Percentiles rank a stretch among this genome's conserved stretches.
These are phyloP conservation scores for Eupsilia transversa DNA, from an alignment of 2,888 invertebrate genomes.

Conservation along the genomic window DNA sequence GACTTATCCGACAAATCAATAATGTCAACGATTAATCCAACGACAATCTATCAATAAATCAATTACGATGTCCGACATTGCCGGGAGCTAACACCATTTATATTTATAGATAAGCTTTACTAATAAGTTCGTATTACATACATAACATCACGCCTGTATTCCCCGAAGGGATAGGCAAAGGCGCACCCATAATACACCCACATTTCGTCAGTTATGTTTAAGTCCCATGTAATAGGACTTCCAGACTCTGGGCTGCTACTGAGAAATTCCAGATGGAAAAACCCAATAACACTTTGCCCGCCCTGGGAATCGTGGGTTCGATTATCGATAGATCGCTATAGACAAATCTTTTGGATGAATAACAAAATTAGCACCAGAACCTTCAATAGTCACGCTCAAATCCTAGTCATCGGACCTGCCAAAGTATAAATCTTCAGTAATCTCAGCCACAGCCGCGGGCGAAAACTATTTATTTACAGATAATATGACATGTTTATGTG, in stretches of 20 bases:
- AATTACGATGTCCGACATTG: constrained; percentile 32
- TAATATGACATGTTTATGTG: constrained; percentile 59
- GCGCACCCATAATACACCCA: too few relatives aligned
- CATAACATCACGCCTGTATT: too few relatives aligned
- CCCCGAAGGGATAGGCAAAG: too few relatives aligned
- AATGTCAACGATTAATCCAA: constrained; percentile 46
- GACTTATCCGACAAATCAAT: constrained; percentile 52
- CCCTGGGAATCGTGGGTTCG: too few relatives aligned
- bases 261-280: too few relatives aligned
- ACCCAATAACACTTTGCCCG: too few relatives aligned
- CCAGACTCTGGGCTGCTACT: too few relatives aligned
- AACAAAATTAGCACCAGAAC: neutral
- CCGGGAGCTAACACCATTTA: constrained; percentile 32
- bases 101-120: constrained; percentile 29
- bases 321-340: too few relatives aligned
- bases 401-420: constrained; percentile 25
- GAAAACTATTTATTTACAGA: constrained; percentile 57
- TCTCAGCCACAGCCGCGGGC: constrained; percentile 43
- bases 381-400: constrained; percentile 9
- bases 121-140: neutral
- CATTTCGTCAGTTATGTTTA: too few relatives aligned
- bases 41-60: constrained; percentile 50
- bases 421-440: constrained; percentile 40
- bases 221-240: too few relatives aligned
- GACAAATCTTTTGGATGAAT: too few relatives aligned